These are phyloP conservation scores for Pangasius macronema DNA, from an alignment of 2,797 vertebrate species.

Conservation along the genomic window DNA sequence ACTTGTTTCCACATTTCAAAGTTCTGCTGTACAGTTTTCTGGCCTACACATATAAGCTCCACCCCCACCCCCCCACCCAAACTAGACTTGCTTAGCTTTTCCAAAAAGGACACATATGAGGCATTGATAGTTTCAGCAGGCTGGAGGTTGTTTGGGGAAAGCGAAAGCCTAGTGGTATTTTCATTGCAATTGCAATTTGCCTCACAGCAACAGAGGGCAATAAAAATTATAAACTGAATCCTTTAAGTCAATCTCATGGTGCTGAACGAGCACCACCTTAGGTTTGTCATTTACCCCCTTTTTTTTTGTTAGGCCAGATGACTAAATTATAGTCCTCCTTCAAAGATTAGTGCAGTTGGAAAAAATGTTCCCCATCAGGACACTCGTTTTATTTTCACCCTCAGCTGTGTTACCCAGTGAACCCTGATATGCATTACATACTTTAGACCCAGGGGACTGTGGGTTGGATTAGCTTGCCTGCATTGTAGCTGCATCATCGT, in stretches of 20 bases:
- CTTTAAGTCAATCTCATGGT: background rate
- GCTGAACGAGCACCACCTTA: background rate
- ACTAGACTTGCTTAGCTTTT: background rate
- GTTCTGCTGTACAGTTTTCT: background rate
- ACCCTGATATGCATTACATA: constrained; percentile 61
- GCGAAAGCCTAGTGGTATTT: background rate
- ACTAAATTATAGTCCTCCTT: background rate
- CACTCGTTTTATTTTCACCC: constrained; percentile 9
- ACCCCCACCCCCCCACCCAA: background rate
- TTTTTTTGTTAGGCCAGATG: background rate
- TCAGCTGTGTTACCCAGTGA: constrained; percentile 10
- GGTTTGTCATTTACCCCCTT: background rate
- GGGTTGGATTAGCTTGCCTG: constrained; percentile 59
- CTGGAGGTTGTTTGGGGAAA: background rate
- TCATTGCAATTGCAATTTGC: background rate
- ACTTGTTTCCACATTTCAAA: background rate
- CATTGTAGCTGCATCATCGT: constrained; percentile 20
- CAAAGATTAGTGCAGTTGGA: constrained; percentile 17
- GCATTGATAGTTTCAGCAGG: background rate
- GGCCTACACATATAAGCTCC: background rate
- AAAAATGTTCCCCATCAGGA: constrained; percentile 32
- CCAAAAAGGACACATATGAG: background rate
- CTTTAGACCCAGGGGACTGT: constrained; percentile 71
- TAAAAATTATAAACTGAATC: background rate
- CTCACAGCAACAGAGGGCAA: background rate